Evolutionary conservation across 2,888 invertebrate genomes (phyloP).

Genomic region (Incurvaria masculella): DNA sequence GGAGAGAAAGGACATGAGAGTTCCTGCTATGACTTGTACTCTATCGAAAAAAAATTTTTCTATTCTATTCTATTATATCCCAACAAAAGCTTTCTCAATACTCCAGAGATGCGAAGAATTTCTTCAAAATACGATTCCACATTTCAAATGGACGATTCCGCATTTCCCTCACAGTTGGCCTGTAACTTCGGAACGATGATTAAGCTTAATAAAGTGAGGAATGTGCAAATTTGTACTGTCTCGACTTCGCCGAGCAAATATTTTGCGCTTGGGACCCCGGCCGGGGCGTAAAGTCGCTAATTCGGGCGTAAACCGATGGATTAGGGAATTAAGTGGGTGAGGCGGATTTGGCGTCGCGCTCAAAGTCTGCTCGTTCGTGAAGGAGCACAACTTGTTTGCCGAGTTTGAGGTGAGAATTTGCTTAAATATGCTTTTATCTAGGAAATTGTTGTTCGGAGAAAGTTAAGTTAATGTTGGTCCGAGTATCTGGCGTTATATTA

Average conservation of each 20-base stretch:
- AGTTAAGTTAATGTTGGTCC: no score
- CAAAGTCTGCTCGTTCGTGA: neutral
- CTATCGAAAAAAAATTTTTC: no score
- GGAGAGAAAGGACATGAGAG: no score
- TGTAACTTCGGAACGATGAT: slow-evolving; percentile 34
- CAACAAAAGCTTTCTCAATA: no score
- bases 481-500: no score
- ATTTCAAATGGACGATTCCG: no score
- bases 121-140: no score
- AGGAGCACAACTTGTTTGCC: neutral
- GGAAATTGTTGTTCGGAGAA: neutral
- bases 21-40: no score
- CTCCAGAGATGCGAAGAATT: no score
- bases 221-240: slow-evolving; percentile 43
- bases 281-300: neutral
- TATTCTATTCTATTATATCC: no score
- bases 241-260: slow-evolving; percentile 3
- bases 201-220: slow-evolving; percentile 40
- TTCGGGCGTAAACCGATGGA: neutral
- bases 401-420: neutral
- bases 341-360: neutral
- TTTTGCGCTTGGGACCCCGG: neutral
- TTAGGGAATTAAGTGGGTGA: neutral
- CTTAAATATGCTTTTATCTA: neutral
- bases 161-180: no score